These are phyloP conservation scores for Scotopteryx bipunctaria DNA, from an alignment of 2,888 invertebrate species.

Conservation along the genomic window DNA sequence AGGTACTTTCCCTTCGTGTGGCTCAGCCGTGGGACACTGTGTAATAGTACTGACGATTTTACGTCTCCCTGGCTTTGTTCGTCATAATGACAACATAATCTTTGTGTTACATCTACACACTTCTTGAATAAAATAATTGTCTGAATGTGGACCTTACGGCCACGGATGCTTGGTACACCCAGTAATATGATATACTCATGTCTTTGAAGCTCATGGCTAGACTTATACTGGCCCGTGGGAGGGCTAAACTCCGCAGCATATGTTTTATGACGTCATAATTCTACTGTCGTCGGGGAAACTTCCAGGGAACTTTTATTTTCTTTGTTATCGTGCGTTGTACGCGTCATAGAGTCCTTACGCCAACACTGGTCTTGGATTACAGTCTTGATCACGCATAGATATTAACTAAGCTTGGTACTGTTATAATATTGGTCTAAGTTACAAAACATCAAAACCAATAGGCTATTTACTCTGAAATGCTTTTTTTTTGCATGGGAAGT, in stretches of 20 bases:
- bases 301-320: slow-evolving; percentile 22
- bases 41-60: neutral
- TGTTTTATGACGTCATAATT: slow-evolving; percentile 35
- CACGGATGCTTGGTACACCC: slow-evolving; percentile 1
- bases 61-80: neutral
- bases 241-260: slow-evolving; percentile 23
- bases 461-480: too few species aligned
- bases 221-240: slow-evolving; percentile 23
- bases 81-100: slow-evolving; percentile 3
- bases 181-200: slow-evolving; percentile 5
- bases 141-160: slow-evolving; percentile 6
- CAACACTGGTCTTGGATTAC: neutral
- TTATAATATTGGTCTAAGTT: neutral
- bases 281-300: slow-evolving; percentile 20
- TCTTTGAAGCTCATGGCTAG: slow-evolving; percentile 13
- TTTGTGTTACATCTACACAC: slow-evolving; percentile 1
- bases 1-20: too few species aligned
- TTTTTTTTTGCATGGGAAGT: too few species aligned
- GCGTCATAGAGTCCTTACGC: slow-evolving; percentile 6
- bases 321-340: slow-evolving; percentile 20
- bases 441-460: too few species aligned
- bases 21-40: too few species aligned
- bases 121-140: slow-evolving; percentile 1
- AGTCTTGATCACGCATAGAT: too few species aligned
- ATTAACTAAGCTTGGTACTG: neutral